These are phyloP conservation scores for Aspidoscelis tigris DNA, from an alignment of 2,113 vertebrate species.

Conservation along the genomic window DNA sequence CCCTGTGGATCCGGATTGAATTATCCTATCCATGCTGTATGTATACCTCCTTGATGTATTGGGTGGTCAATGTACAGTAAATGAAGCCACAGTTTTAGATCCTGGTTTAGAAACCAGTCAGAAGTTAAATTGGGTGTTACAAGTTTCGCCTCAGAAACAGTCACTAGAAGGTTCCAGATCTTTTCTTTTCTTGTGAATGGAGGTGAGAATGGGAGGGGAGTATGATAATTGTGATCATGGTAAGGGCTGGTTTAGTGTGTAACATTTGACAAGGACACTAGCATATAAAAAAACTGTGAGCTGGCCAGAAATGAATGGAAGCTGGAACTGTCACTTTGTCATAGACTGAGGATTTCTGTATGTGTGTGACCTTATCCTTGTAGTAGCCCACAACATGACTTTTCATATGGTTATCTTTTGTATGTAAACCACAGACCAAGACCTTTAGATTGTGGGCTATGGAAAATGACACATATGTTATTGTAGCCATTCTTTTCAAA, in stretches of 20 bases:
- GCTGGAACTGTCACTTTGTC: background rate
- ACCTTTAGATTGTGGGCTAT: background rate
- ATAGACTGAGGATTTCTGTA: background rate
- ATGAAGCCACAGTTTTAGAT: background rate
- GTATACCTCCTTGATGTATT: too few species aligned
- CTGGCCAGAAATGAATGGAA: background rate
- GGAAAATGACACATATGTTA: background rate
- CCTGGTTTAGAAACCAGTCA: background rate
- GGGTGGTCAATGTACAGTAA: too few species aligned
- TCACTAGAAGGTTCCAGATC: too few species aligned
- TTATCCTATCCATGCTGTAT: too few species aligned
- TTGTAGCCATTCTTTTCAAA: background rate
- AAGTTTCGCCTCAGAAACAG: too few species aligned
- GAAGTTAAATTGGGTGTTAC: background rate
- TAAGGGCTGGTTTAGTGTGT: background rate
- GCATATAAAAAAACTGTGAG: background rate
- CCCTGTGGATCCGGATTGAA: too few species aligned
- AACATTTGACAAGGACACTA: background rate
- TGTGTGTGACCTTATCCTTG: background rate
- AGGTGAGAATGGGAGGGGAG: background rate
- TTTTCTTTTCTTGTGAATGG: too few species aligned
- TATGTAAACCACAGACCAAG: background rate
- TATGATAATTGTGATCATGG: background rate
- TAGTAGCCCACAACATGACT: background rate
- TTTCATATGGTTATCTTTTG: background rate